Conservation (phyloP, 1,140 invertebrate species). For the Ganaspis sp. region DNA sequence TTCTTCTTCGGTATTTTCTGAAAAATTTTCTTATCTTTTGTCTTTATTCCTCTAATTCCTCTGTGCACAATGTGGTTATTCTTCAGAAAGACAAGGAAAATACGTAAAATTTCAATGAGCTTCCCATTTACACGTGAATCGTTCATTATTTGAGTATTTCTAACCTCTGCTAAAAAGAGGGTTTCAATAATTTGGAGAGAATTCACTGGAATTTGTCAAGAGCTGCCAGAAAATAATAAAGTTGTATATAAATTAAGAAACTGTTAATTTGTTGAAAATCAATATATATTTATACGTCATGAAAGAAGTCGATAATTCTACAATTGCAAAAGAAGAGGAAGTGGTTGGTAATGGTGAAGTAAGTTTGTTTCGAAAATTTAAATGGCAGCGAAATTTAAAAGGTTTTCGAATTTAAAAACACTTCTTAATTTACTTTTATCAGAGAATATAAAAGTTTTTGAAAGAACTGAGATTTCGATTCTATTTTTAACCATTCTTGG, state of each 20-base stretch:
- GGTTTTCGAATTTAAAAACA: too few relatives aligned
- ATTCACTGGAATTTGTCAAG: too few relatives aligned
- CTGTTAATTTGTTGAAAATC: background rate
- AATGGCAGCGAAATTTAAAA: too few relatives aligned
- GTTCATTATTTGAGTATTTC: background rate
- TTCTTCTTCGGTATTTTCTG: too few relatives aligned
- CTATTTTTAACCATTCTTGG: too few relatives aligned
- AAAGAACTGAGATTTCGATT: too few relatives aligned
- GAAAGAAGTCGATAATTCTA: conserved; percentile 44
- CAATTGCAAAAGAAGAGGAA: conserved; percentile 37
- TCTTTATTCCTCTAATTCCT: too few relatives aligned
- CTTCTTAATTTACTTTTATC: too few relatives aligned
- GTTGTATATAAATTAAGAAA: background rate
- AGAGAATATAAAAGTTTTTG: too few relatives aligned
- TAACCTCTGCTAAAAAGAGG: background rate
- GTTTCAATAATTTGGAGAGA: too few relatives aligned
- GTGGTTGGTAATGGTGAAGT: conserved; percentile 53
- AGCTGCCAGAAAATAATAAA: background rate
- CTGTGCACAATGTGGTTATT: background rate
- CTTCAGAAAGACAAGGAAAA: background rate
- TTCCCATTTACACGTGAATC: background rate
- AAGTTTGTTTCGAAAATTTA: too few relatives aligned
- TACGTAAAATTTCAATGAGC: background rate
- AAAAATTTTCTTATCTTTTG: background rate
- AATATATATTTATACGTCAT: conserved; percentile 29